phyloP scores from a whole-genome alignment of 1,140 invertebrate genomes.

The Lethocerus indicus region DNA sequence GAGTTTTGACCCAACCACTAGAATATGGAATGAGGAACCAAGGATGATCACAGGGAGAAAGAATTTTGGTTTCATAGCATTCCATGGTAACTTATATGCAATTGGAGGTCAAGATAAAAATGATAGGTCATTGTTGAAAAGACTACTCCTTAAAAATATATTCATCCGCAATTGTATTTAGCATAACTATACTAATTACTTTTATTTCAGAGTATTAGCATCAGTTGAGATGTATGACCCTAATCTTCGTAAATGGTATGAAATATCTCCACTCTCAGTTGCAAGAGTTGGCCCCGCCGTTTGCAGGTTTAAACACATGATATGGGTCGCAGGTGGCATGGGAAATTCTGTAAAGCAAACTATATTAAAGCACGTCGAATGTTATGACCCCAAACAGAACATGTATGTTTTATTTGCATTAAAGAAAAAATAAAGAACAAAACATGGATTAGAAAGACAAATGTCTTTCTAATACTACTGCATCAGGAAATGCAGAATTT shows the following conservation, averaged over 20 bases:
- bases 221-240: conserved; percentile 38
- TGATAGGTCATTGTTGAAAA: conserved; percentile 23
- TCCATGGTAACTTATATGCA: conserved; percentile 34
- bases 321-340: conserved; percentile 48
- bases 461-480: no score
- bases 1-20: conserved; percentile 38
- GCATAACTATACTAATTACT: background rate
- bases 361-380: conserved; percentile 34
- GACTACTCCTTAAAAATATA: background rate
- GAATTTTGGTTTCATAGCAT: conserved; percentile 37
- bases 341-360: conserved; percentile 28
- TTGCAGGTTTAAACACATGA: conserved; percentile 35
- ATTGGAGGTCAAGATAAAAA: conserved; percentile 42
- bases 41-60: conserved; percentile 32
- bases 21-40: conserved; percentile 36
- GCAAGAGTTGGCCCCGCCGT: conserved; percentile 35
- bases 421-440: background rate
- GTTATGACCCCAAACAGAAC: conserved; percentile 36
- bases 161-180: background rate
- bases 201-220: conserved; percentile 24
- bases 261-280: conserved; percentile 31
- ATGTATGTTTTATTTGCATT: conserved; percentile 24
- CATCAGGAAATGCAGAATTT: no score
- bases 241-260: conserved; percentile 29
- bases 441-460: no score